Evolutionary conservation across 2,113 vertebrate genomes (phyloP), one percentile per base, ranked within the genome.

Genomic region (Grallaria varia): DNA sequence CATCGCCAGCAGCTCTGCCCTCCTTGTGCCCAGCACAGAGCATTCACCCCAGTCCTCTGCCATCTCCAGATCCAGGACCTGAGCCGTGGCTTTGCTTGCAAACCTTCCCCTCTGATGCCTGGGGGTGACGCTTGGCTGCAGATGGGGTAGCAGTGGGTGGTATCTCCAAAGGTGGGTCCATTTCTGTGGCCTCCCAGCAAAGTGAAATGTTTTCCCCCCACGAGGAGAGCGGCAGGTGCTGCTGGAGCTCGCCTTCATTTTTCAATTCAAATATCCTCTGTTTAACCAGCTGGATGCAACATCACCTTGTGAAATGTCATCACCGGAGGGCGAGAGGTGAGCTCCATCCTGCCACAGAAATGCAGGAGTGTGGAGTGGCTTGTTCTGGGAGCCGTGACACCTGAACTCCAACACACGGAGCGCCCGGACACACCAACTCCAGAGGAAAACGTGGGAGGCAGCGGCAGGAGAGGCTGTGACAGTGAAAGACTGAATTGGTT

Each of bases 331-430:
- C 0, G 7, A 63, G 67, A 58, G 37, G 45, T 6, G 27, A 89
- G 68, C 17, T 64, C 56, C 5, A 0, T 63, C 55, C 42, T 1
- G 0, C 35, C 35, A 12, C 2, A 9, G 39, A 42, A 28, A 35
- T 4, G 22, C 44, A 37, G 42, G 20, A 63, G 30, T 2, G 0
- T 2, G 2, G 25, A 22, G 30, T 5, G 15, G 5, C 59, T 62
- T 23, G 25, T 60, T 60, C 35, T 8, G 7, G 11, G 59, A 27
- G 16, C 60, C 60, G 12, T 30, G 28, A 40, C 39, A 42, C 40
- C 28, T 12, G 1, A 20, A 44, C 9, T 13, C 20, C 2, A 28
- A 23, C 19, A 2, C 28, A 23, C 40, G 44, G 33, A 35, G 15
- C 30, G 3, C 20, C 33, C 19, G 55, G 8, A 6, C 35, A 47